Conservation (phyloP, 2,113 vertebrate species). For the Pogona vitticeps region DNA sequence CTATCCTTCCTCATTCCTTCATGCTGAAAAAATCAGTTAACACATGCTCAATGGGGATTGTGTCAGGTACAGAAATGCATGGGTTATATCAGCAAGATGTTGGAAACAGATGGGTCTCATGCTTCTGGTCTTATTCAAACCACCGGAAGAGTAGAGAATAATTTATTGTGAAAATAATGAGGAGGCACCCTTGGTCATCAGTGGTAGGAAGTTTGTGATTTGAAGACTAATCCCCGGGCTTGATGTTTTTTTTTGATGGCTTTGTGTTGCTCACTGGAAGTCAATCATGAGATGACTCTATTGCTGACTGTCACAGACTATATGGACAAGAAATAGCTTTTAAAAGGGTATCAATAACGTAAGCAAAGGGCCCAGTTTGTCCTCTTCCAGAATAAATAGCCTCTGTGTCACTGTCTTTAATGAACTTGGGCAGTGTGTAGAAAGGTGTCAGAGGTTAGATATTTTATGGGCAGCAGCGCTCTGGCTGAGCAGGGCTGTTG, state of each 20-base stretch:
- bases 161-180: neutral
- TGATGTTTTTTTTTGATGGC: neutral
- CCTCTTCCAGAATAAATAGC: neutral
- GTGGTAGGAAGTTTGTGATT: neutral
- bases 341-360: neutral
- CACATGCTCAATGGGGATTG: neutral
- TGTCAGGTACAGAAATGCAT: neutral
- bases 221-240: neutral
- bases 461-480: neutral
- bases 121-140: neutral
- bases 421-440: neutral
- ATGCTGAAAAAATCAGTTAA: neutral
- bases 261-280: accelerated
- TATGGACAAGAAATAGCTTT: neutral
- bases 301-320: neutral
- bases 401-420: neutral
- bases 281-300: neutral
- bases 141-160: neutral
- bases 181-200: neutral
- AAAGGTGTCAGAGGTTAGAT: neutral
- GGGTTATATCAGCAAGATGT: neutral
- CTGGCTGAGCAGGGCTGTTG: no score
- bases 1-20: neutral
- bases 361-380: neutral
- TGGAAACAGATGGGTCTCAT: neutral